Evolutionary conservation across 1,140 invertebrate species (phyloP), one percentile per base, ranked within the genome.

Genomic region (Patella vulgata): DNA sequence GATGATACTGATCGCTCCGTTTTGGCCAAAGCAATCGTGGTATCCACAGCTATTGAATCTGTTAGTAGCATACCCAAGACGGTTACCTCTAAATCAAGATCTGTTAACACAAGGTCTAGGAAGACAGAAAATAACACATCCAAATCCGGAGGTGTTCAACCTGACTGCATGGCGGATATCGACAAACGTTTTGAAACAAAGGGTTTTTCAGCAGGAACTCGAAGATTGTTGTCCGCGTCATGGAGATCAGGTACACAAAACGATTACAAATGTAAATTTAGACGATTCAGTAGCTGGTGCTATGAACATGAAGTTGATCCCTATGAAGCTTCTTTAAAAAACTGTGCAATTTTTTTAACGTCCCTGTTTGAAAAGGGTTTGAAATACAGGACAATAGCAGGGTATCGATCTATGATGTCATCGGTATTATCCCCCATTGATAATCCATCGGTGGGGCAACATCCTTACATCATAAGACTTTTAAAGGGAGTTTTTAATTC

Each of bases 101-200:
- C 33, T 63, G n/a, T 33, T 57, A 17, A 3, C 6, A 28, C 54
- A 65, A 54, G 0, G 8, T 28, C 54, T 59, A 54, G 0, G 8
- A 40, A 42, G 1, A 27, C 30, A n/a, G 5, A 14, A 36, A 14
- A 36, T 36, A 9, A 9, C 14, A 3, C 55, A 64, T 58, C 62
- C 23, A 51, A 14, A 58, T 14, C 52, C 54, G 17, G n/a, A 57
- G 12, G 28, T 17, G 8, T 42, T 64, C 0, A 47, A 59, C 8
- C 44, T 65, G 43, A 65, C 56, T 59, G 63, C 55, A 59, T 65
- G 55, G 50, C 33, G 12, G 17, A 43, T 65, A 59, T 59, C 63
- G 25, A 65, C 55, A 44, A 42, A 57, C 17, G 12, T 30, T 57
- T 51, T 12, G 14, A 50, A 57, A 27, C 62, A 44, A 39, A 28